phyloP scores from a whole-genome alignment of 2,113 vertebrate species.

The Scolopax mira region DNA sequence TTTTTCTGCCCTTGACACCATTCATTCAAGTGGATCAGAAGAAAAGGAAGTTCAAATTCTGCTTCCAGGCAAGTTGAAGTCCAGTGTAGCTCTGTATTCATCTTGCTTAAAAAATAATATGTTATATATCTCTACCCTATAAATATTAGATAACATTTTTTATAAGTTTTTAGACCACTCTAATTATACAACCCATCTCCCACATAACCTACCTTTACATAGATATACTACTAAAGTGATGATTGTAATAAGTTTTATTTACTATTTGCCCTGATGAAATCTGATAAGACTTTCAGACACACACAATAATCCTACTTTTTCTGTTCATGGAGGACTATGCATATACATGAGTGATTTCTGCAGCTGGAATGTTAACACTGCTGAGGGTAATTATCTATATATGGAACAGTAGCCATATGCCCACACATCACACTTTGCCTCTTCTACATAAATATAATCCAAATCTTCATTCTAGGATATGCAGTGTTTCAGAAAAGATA shows the following conservation, averaged over 20 bases:
- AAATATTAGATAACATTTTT: not conserved
- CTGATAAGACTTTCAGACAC: constrained; percentile 42
- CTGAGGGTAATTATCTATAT: constrained; percentile 36
- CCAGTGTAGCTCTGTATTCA: not conserved
- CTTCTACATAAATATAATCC: not conserved
- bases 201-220: not conserved
- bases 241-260: not conserved
- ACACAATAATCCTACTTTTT: not conserved
- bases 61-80: not conserved
- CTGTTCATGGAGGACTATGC: constrained; percentile 29
- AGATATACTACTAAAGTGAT: not conserved
- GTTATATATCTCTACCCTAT: not conserved
- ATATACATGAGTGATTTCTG: constrained; percentile 42
- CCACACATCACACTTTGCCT: not conserved
- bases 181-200: constrained; percentile 15
- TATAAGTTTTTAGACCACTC: not conserved
- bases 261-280: not conserved
- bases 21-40: not conserved
- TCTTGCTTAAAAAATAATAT: not conserved
- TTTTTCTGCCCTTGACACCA: not conserved
- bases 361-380: constrained; percentile 42
- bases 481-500: not conserved
- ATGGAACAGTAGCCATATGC: constrained; percentile 4
- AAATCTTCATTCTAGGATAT: not conserved
- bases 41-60: not conserved